A percentile compares a stretch with the other conserved stretches of the same genome.
These are phyloP conservation scores for Drosophila sturtevanti DNA, from an alignment of 1,140 invertebrate genomes.

Conservation along the genomic window DNA sequence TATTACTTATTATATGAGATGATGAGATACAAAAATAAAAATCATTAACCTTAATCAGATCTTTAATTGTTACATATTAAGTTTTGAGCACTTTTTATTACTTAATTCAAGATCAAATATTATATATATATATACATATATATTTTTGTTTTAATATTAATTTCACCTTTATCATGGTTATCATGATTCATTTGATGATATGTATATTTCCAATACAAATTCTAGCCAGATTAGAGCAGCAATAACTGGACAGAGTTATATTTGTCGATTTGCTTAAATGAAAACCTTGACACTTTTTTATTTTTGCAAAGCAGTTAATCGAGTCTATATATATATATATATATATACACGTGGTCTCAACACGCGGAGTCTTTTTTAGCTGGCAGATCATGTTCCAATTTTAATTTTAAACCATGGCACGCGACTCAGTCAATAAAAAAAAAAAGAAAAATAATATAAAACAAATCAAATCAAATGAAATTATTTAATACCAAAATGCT, in stretches of 20 bases:
- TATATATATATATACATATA: too few relatives aligned
- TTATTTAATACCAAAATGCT: background rate
- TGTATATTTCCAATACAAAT: background rate
- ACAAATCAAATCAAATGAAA: conserved; percentile 5
- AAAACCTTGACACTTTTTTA: conserved; percentile 2
- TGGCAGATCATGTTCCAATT: conserved; percentile 5
- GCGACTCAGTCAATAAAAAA: background rate
- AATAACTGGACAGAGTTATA: background rate
- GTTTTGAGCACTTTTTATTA: too few relatives aligned
- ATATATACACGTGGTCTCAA: background rate
- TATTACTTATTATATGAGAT: too few relatives aligned
- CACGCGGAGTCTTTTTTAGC: background rate
- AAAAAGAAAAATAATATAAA: background rate
- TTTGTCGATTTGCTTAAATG: background rate
- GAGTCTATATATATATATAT: background rate
- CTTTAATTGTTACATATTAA: too few relatives aligned
- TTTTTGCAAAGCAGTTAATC: background rate
- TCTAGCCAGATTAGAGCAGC: background rate
- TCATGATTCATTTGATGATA: too few relatives aligned
- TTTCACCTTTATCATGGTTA: too few relatives aligned
- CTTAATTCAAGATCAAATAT: too few relatives aligned
- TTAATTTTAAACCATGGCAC: conserved; percentile 2
- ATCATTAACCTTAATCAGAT: too few relatives aligned
- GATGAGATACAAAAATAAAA: too few relatives aligned
- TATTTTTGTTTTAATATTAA: too few relatives aligned